These are phyloP conservation scores for Cheilosia scutellata DNA, from an alignment of 2,888 invertebrate genomes.

Conservation along the genomic window DNA sequence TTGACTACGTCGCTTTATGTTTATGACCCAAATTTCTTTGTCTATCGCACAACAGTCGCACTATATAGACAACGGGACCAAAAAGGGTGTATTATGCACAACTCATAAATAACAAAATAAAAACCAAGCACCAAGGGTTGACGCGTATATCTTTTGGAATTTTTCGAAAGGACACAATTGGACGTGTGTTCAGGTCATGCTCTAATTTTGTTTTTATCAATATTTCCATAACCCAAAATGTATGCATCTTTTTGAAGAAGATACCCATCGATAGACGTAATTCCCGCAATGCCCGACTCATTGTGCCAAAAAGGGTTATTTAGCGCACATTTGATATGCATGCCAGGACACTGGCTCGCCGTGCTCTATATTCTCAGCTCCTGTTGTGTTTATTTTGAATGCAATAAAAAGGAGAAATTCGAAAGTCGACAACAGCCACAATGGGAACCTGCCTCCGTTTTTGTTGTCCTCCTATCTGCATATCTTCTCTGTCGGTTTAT, in stretches of 20 bases:
- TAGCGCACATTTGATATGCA: conserved; percentile 74
- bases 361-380: conserved; percentile 44
- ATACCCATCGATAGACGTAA: conserved; percentile 43
- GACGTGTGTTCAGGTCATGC: conserved; percentile 73
- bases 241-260: conserved; percentile 15
- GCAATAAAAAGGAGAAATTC: conserved; percentile 48
- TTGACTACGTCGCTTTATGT: conserved; percentile 44
- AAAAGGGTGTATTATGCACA: conserved; percentile 20
- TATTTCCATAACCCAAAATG: conserved; percentile 64
- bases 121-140: conserved; percentile 26
- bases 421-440: conserved; percentile 46
- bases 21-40: conserved; percentile 22
- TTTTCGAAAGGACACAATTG: conserved; percentile 34
- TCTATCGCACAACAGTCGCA: conserved; percentile 27
- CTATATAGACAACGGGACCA: conserved; percentile 19
- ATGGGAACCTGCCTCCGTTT: conserved; percentile 66
- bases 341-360: conserved; percentile 50
- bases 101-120: conserved; percentile 63
- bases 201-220: conserved; percentile 74
- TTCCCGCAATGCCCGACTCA: conserved; percentile 37
- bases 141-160: conserved; percentile 52
- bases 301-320: conserved; percentile 73
- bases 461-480: background rate
- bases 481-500: conserved; percentile 56
- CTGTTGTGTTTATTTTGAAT: conserved; percentile 71